Conservation (phyloP, 1,140 invertebrate species). For the Halictus rubicundus region DNA sequence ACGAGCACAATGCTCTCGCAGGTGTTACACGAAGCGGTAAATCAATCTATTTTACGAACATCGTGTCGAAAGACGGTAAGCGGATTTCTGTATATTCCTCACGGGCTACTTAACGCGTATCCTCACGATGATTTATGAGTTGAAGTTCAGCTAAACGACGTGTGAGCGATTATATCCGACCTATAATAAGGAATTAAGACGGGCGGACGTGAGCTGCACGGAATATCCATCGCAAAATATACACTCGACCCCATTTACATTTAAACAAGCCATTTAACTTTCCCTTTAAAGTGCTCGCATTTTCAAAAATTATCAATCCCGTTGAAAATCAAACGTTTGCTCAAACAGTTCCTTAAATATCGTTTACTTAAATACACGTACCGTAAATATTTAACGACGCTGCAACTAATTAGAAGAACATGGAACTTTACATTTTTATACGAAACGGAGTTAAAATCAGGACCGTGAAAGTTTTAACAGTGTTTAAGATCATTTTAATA, state of each 20-base stretch:
- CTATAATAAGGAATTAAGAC: constrained; percentile 25
- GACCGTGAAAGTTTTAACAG: no score
- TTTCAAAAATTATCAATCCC: no score
- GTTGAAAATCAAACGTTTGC: no score
- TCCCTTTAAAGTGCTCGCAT: no score
- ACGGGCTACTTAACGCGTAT: constrained; percentile 15
- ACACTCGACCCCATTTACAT: neutral
- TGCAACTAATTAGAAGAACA: no score
- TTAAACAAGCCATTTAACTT: neutral
- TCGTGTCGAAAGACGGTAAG: constrained; percentile 29
- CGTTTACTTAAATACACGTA: no score
- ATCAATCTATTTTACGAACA: constrained; percentile 16
- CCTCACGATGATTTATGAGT: constrained; percentile 26
- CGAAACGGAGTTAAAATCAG: no score
- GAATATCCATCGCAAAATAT: neutral
- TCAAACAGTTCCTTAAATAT: no score
- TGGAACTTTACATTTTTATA: no score
- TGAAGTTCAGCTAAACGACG: constrained; percentile 14
- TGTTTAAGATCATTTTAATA: no score
- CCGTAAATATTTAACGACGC: no score
- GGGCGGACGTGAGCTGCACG: no score
- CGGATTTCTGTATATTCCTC: constrained; percentile 9
- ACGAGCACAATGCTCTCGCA: neutral
- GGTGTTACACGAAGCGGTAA: constrained; percentile 6
- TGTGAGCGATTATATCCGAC: constrained; percentile 16